A percentile compares a stretch with the other conserved stretches of the same genome.
phyloP scores from a whole-genome alignment of 1,140 invertebrate species.

The Drosophila tropicalis region DNA sequence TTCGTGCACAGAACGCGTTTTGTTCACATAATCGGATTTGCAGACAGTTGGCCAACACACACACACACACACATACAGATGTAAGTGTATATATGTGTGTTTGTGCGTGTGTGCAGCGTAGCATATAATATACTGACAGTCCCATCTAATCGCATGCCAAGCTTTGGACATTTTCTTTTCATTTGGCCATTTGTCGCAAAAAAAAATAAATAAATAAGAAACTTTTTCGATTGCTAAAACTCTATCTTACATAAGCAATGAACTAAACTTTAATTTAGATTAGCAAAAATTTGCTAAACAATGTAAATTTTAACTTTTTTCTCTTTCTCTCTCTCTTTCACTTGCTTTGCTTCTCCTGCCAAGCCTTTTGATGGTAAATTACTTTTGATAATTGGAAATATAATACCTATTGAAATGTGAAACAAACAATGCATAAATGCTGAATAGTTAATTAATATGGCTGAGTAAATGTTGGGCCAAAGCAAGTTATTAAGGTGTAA shows the following conservation, averaged over 20 bases:
- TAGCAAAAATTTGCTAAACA: not conserved
- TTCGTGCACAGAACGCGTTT: slow-evolving; percentile 69
- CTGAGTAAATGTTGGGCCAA: not conserved
- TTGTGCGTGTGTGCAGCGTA: not conserved
- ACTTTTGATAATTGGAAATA: too few relatives aligned
- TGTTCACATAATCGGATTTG: slow-evolving; percentile 77
- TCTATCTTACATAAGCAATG: slow-evolving; percentile 28
- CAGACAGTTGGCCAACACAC: slow-evolving; percentile 16
- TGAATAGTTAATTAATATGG: slow-evolving; percentile 59
- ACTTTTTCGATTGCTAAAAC: not conserved
- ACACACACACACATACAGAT: not conserved
- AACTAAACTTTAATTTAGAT: not conserved
- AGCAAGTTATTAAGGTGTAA: slow-evolving; percentile 46
- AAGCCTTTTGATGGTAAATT: too few relatives aligned
- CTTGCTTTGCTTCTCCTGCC: too few relatives aligned
- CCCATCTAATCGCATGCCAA: slow-evolving; percentile 43
- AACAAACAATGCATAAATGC: too few relatives aligned
- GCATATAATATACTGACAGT: slow-evolving; percentile 44
- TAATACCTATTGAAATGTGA: too few relatives aligned
- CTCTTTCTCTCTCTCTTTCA: too few relatives aligned
- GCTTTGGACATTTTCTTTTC: slow-evolving; percentile 46
- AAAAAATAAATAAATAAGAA: slow-evolving; percentile 8
- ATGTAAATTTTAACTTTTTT: too few relatives aligned
- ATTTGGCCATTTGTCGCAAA: slow-evolving; percentile 25
- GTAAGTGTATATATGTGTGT: not conserved